phyloP scores from a whole-genome alignment of 92 coral and sea anemone species.

The Micromussa lordhowensis region DNA sequence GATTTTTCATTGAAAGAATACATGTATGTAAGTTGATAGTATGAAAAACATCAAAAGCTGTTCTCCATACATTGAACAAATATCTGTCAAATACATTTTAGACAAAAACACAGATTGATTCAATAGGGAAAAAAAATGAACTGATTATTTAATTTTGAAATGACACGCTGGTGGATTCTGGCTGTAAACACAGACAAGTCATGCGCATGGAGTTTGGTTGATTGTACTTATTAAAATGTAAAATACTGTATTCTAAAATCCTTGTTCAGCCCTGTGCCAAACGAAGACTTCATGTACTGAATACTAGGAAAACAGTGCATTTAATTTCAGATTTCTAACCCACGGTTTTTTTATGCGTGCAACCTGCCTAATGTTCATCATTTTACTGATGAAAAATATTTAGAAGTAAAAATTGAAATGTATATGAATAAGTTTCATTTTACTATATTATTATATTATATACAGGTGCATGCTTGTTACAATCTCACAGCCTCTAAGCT shows the following conservation, averaged over 20 bases:
- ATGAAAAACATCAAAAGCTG: neutral
- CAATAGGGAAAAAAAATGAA: neutral
- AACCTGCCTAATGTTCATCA: neutral
- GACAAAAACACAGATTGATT: neutral
- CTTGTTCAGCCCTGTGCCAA: neutral
- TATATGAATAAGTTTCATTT: conserved; percentile 20
- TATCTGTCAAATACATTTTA: neutral
- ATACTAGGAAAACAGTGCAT: neutral
- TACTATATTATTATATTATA: neutral
- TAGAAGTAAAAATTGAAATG: conserved; percentile 13
- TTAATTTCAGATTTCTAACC: neutral
- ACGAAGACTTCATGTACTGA: neutral
- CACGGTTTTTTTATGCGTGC: neutral
- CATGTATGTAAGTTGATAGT: neutral
- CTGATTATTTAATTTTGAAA: neutral
- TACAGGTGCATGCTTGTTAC: neutral
- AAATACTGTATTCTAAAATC: neutral
- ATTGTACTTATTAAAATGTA: neutral
- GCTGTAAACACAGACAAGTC: neutral
- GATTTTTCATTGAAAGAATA: neutral
- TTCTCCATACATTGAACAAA: neutral
- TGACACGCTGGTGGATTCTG: neutral
- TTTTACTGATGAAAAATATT: neutral
- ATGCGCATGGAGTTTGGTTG: neutral
- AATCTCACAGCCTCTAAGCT: neutral